A percentile compares a stretch with the other conserved stretches of the same genome.
These are phyloP conservation scores for Oscheius sp. DNA, from an alignment of 2,888 invertebrate genomes.

Conservation along the genomic window DNA sequence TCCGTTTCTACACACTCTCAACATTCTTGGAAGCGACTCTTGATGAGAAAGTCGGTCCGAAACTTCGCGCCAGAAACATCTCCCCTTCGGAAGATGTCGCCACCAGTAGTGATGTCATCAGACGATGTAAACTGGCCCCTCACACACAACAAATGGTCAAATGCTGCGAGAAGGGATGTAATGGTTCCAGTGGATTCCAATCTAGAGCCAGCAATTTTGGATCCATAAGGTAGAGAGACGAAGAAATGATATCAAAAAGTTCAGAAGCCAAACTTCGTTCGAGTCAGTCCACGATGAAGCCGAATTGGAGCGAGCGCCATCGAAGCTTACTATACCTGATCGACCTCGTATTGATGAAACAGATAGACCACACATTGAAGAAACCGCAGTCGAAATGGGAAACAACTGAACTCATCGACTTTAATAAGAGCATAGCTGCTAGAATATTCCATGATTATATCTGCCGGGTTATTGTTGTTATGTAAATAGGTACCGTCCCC, in stretches of 20 bases:
- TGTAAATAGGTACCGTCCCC: conserved; percentile 12
- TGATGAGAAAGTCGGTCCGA: conserved; percentile 63
- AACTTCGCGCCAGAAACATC: conserved; percentile 19
- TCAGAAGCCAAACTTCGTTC: conserved; percentile 51
- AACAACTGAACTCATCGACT: neutral
- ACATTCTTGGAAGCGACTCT: conserved; percentile 62
- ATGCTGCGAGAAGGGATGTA: conserved; percentile 33
- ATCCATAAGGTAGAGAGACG: conserved; percentile 36
- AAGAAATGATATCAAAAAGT: too few relatives aligned
- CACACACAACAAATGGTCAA: conserved; percentile 15
- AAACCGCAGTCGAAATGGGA: conserved; percentile 1
- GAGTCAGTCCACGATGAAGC: conserved; percentile 47
- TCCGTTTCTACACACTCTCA: conserved; percentile 62
- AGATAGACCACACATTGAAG: neutral
- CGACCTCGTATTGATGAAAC: too few relatives aligned
- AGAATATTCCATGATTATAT: neutral
- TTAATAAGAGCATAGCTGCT: conserved; percentile 6
- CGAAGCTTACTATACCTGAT: conserved; percentile 22
- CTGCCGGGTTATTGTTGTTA: conserved; percentile 12
- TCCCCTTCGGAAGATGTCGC: conserved; percentile 13
- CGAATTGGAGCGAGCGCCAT: conserved; percentile 37
- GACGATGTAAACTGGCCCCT: conserved; percentile 21
- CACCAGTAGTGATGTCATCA: conserved; percentile 32
- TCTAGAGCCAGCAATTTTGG: conserved; percentile 45
- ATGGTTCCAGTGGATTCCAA: conserved; percentile 54